A percentile compares a stretch with the other conserved stretches of the same genome.
These are phyloP conservation scores for Propsilocerus akamusi DNA, from an alignment of 1,140 invertebrate genomes.

Conservation along the genomic window DNA sequence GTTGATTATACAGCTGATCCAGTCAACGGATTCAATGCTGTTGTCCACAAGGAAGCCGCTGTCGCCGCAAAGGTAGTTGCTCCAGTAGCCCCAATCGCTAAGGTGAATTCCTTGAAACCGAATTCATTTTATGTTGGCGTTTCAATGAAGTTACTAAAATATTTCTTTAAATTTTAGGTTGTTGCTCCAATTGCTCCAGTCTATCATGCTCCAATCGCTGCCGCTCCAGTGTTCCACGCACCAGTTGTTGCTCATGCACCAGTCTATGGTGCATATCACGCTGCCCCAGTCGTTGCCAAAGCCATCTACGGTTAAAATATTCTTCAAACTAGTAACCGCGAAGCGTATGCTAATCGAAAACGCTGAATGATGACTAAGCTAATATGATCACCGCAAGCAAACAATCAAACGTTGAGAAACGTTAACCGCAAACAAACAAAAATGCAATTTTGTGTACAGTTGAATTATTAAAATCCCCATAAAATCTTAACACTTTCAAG, in stretches of 20 bases:
- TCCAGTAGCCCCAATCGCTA: slow-evolving; percentile 11
- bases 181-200: not conserved
- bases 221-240: not conserved
- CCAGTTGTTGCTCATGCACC: not conserved
- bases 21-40: slow-evolving; percentile 35
- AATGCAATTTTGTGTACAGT: too few species aligned
- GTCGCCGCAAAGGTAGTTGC: slow-evolving; percentile 16
- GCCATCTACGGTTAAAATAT: not conserved
- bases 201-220: not conserved
- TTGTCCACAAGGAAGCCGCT: slow-evolving; percentile 33
- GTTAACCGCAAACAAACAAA: not conserved
- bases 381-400: not conserved
- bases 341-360: not conserved
- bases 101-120: too few species aligned
- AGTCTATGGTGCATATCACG: not conserved
- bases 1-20: slow-evolving; percentile 33
- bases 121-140: too few species aligned
- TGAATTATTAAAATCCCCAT: too few species aligned
- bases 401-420: not conserved
- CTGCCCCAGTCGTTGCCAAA: not conserved
- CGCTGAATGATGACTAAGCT: not conserved
- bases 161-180: too few species aligned
- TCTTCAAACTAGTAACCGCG: not conserved
- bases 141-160: too few species aligned
- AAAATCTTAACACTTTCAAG: too few species aligned